Percentiles rank a stretch among this genome's conserved stretches.
Evolutionary conservation across 2,113 vertebrate species (phyloP).

Genomic region (Myotis yumanensis): DNA sequence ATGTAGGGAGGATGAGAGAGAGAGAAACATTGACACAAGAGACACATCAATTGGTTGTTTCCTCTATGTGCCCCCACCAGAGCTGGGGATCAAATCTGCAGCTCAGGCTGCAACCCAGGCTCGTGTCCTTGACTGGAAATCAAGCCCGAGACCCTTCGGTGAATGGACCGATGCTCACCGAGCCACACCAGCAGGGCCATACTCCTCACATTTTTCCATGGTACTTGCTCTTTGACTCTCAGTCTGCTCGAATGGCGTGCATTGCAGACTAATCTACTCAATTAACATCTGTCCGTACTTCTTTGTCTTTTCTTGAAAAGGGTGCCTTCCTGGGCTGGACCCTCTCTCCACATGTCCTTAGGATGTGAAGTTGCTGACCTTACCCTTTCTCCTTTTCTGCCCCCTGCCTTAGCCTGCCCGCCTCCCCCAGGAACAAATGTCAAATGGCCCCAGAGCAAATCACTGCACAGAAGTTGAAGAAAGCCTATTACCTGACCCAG

Average conservation of each 20-base stretch:
- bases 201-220: not conserved
- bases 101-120: too few relatives aligned
- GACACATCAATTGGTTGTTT: too few relatives aligned
- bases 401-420: conserved; percentile 76
- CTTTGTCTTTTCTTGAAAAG: not conserved
- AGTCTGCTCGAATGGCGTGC: not conserved
- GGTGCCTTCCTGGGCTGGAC: not conserved
- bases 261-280: not conserved
- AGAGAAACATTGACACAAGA: too few relatives aligned
- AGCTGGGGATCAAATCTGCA: too few relatives aligned
- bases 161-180: too few relatives aligned
- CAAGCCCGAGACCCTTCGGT: too few relatives aligned
- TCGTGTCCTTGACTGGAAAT: too few relatives aligned
- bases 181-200: too few relatives aligned
- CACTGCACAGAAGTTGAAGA: conserved; percentile 92
- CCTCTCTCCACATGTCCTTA: not conserved
- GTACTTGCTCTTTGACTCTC: not conserved
- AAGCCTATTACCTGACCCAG: conserved; percentile 90
- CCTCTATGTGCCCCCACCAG: too few relatives aligned
- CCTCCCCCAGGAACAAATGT: conserved; percentile 79
- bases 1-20: too few relatives aligned
- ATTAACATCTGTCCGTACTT: not conserved
- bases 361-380: not conserved
- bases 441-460: conserved; percentile 81
- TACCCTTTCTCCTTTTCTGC: not conserved